Evolutionary conservation across 1,140 invertebrate genomes (phyloP).

Genomic region (Propsilocerus akamusi): DNA sequence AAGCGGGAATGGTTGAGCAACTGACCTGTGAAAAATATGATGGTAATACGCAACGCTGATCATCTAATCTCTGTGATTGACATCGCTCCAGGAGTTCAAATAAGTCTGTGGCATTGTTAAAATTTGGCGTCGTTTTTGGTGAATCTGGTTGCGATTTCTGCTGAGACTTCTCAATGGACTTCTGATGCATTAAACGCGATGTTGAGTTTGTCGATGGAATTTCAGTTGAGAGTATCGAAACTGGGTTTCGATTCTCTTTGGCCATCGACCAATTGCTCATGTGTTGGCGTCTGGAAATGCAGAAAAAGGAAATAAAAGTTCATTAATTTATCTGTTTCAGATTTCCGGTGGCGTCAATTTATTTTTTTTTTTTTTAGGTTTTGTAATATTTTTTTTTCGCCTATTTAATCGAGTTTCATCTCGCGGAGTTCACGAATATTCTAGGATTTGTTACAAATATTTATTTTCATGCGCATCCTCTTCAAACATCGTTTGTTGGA

Average conservation of each 20-base stretch:
- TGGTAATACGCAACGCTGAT: conserved; percentile 83
- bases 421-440: no score
- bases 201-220: no score
- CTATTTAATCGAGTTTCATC: no score
- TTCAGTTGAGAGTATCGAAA: not conserved
- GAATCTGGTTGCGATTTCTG: no score
- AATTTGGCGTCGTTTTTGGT: not conserved
- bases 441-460: no score
- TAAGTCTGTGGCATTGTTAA: conserved; percentile 31
- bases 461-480: no score
- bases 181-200: no score
- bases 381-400: not conserved
- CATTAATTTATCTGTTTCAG: no score
- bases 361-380: not conserved
- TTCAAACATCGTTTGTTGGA: no score
- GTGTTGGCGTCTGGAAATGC: not conserved
- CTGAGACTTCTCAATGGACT: no score
- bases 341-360: no score
- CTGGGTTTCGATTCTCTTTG: not conserved
- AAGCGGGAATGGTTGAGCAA: no score
- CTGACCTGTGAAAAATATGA: conserved; percentile 72
- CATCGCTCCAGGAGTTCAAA: conserved; percentile 81
- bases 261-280: conserved; percentile 1
- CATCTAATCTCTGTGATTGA: conserved; percentile 80
- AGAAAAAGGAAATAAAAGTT: not conserved